phyloP scores from a whole-genome alignment of 2,113 vertebrate genomes.

The Rhea americana region DNA sequence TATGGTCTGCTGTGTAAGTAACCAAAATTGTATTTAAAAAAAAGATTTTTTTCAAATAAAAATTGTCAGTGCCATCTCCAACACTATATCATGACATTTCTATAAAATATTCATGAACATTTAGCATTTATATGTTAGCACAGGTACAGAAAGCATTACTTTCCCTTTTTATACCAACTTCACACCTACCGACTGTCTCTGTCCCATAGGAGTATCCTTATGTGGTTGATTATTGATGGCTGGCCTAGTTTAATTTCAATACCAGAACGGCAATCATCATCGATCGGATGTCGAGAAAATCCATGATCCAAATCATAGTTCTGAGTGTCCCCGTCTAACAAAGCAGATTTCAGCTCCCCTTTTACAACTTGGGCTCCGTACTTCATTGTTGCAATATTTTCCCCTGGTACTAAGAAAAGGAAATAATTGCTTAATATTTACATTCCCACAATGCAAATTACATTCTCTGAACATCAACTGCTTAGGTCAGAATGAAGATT shows the following conservation, averaged over 20 bases:
- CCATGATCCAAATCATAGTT: slow-evolving; percentile 98
- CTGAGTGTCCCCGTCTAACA: slow-evolving; percentile 96
- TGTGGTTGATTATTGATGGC: slow-evolving; percentile 93
- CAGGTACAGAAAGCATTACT: background rate
- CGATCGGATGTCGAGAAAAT: slow-evolving; percentile 97
- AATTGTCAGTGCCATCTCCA: background rate
- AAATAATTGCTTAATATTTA: background rate
- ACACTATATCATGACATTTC: background rate
- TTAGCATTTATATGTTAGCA: background rate
- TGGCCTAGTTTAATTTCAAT: slow-evolving; percentile 96
- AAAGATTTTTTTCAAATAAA: background rate
- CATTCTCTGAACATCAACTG: background rate
- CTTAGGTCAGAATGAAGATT: background rate
- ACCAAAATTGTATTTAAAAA: background rate
- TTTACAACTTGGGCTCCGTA: slow-evolving; percentile 96
- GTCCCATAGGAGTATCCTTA: slow-evolving; percentile 96
- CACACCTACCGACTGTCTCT: slow-evolving; percentile 89
- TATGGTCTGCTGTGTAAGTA: background rate
- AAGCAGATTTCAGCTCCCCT: slow-evolving; percentile 94
- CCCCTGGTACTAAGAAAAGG: slow-evolving; percentile 87
- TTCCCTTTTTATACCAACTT: background rate
- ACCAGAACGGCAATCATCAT: slow-evolving; percentile 91
- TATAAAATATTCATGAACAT: background rate
- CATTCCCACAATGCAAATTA: background rate
- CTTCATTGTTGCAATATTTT: slow-evolving; percentile 99